phyloP scores from a whole-genome alignment of 2,113 vertebrate species.

The Erythrocercus mccallii region DNA sequence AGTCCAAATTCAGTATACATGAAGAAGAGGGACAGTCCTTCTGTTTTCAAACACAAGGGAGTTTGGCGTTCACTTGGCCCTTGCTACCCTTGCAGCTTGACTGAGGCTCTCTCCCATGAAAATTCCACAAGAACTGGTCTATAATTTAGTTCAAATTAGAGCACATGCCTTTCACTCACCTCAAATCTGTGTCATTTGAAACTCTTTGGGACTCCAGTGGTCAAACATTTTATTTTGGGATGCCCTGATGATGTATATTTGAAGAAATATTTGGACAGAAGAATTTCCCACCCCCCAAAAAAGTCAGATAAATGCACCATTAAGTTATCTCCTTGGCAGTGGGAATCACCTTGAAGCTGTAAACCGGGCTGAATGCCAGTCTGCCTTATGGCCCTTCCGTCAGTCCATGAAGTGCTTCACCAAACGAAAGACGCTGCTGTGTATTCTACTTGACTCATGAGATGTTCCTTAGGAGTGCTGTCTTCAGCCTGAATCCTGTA shows the following conservation, averaged over 20 bases:
- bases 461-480: background rate
- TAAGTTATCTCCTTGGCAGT: background rate
- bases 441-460: background rate
- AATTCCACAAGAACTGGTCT: background rate
- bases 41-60: background rate
- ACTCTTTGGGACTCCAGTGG: background rate
- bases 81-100: background rate
- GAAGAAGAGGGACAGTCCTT: background rate
- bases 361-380: fast-evolving
- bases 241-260: background rate
- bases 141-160: background rate
- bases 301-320: background rate
- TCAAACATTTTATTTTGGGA: background rate
- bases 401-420: background rate
- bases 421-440: background rate
- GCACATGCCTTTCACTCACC: background rate
- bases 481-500: background rate
- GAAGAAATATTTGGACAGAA: background rate
- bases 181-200: background rate
- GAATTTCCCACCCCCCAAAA: background rate
- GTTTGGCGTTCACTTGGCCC: background rate
- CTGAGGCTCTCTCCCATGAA: background rate
- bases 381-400: background rate
- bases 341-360: background rate
- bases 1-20: background rate